phyloP scores from a whole-genome alignment of 2,113 vertebrate species.

The Larimichthys crocea region DNA sequence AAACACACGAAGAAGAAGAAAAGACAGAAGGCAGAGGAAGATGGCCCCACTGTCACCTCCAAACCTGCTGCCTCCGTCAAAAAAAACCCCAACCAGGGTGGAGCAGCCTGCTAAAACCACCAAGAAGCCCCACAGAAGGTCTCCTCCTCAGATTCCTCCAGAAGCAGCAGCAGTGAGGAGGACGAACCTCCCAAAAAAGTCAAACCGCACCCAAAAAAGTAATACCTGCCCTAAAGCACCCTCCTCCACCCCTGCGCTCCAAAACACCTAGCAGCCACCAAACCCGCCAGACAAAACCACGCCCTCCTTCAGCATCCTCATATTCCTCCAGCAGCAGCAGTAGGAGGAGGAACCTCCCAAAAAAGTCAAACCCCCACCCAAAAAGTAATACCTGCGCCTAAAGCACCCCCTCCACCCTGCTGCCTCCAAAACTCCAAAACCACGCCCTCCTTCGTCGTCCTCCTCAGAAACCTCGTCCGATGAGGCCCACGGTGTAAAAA shows the following conservation, averaged over 20 bases:
- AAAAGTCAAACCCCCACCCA: conserved; percentile 41
- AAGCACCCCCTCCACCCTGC: conserved; percentile 27
- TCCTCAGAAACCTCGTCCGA: conserved; percentile 61
- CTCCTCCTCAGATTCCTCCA: conserved; percentile 67
- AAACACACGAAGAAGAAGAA: conserved; percentile 52
- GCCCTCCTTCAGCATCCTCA: conserved; percentile 30
- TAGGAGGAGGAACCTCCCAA: conserved; percentile 51
- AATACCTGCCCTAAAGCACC: conserved; percentile 18
- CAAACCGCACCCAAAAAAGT: conserved; percentile 36
- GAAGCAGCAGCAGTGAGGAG: conserved; percentile 68
- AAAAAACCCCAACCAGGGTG: neutral
- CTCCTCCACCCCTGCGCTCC: conserved; percentile 10
- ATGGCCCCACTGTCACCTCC: neutral
- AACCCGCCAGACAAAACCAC: neutral
- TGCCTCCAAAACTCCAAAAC: conserved; percentile 13
- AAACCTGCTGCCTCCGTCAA: conserved; percentile 23
- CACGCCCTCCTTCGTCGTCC: conserved; percentile 1
- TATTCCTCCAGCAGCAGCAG: conserved; percentile 70
- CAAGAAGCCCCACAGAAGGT: conserved; percentile 29
- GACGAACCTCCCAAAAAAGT: conserved; percentile 40
- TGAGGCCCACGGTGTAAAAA: neutral
- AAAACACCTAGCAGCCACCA: conserved; percentile 7
- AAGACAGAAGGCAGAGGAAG: conserved; percentile 44
- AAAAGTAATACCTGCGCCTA: neutral
- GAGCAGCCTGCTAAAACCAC: conserved; percentile 13